phyloP scores from a whole-genome alignment of 2,888 invertebrate genomes.

The Neoitamus cyanurus region DNA sequence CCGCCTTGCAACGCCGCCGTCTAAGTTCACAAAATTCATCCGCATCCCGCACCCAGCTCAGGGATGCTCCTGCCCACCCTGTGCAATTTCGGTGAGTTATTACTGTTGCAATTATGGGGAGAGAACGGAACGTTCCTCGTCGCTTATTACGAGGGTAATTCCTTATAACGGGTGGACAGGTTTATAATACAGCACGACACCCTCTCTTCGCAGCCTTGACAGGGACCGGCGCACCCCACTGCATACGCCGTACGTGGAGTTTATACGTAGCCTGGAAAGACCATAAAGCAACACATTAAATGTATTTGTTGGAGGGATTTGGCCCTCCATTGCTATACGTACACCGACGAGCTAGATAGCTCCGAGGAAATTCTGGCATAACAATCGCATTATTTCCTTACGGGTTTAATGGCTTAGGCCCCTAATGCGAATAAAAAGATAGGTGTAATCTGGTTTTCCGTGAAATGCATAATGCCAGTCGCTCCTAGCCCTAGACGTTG shows the following conservation, averaged over 20 bases:
- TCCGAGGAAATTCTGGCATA: constrained; percentile 42
- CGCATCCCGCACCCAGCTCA: neutral
- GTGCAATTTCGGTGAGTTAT: constrained; percentile 51
- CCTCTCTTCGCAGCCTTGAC: neutral
- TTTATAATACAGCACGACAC: constrained; percentile 49
- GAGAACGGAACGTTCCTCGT: constrained; percentile 36
- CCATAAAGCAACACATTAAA: constrained; percentile 50
- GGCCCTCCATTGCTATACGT: neutral
- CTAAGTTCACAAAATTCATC: constrained; percentile 10
- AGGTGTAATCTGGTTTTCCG: constrained; percentile 36
- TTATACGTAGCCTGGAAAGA: constrained; percentile 17
- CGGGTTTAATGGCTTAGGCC: constrained; percentile 48
- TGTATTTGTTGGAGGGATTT: constrained; percentile 31
- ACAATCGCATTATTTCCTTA: constrained; percentile 49
- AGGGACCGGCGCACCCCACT: neutral
- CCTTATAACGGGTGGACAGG: constrained; percentile 51
- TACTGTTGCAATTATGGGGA: constrained; percentile 52
- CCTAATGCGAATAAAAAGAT: constrained; percentile 47
- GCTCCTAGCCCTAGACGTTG: neutral
- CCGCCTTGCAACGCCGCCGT: neutral
- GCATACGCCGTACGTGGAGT: constrained; percentile 20
- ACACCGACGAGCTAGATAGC: constrained; percentile 15
- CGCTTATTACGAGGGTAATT: constrained; percentile 51
- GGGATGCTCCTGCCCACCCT: constrained; percentile 31
- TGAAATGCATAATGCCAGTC: constrained; percentile 18